Evolutionary conservation across 1,140 invertebrate genomes (phyloP).

Genomic region (Branchinecta lindahli): DNA sequence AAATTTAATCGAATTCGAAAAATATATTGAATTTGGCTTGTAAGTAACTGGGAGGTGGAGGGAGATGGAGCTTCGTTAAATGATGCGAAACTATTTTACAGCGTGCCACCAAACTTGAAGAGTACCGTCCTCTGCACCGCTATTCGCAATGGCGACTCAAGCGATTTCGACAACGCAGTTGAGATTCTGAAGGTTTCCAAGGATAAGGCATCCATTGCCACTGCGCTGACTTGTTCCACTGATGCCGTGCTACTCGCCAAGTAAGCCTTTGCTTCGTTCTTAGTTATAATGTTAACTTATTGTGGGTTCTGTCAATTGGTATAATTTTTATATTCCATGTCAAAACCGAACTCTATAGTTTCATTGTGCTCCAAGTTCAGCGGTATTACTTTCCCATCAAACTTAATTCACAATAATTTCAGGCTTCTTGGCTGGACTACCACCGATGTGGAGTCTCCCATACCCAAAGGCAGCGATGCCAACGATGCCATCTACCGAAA

Average conservation of each 20-base stretch:
- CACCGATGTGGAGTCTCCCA: background rate
- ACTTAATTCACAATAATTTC: background rate
- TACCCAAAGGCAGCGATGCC: background rate
- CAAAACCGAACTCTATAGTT: no score
- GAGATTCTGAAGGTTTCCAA: background rate
- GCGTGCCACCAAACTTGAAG: background rate
- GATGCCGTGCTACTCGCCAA: background rate
- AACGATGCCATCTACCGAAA: conserved; percentile 1
- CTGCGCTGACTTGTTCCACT: background rate
- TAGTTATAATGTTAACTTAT: no score
- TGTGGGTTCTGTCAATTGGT: no score
- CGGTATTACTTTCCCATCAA: background rate
- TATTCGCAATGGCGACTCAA: background rate
- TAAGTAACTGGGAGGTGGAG: no score
- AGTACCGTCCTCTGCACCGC: background rate
- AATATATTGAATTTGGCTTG: no score
- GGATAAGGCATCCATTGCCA: background rate
- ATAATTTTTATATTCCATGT: no score
- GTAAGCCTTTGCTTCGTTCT: background rate
- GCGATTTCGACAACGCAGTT: background rate
- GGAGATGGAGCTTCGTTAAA: no score
- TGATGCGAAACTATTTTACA: background rate
- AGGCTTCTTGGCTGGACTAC: background rate
- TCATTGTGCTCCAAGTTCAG: no score
- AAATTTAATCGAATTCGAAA: no score